These are phyloP conservation scores for Heliconius nattereri DNA, from an alignment of 1,140 invertebrate genomes.

Conservation along the genomic window DNA sequence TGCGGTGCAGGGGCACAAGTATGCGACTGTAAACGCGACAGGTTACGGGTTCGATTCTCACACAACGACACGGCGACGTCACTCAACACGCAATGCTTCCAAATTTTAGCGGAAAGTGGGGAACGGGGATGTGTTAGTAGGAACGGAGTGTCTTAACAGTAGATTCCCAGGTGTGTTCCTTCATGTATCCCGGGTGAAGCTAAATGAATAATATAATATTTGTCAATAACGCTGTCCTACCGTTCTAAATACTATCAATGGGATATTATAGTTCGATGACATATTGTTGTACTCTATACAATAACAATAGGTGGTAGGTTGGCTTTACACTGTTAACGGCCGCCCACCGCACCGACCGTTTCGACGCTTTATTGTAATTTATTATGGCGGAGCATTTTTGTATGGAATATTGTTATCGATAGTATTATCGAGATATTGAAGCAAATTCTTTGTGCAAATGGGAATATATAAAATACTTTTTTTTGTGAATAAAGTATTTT, in stretches of 20 bases:
- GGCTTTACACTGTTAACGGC: slow-evolving; percentile 12
- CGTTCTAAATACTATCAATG: background rate
- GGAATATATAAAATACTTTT: background rate
- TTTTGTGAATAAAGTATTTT: background rate
- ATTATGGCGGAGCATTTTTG: slow-evolving; percentile 19
- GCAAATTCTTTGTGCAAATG: background rate
- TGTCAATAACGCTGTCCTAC: background rate
- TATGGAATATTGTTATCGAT: background rate
- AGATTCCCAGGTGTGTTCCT: too few relatives aligned
- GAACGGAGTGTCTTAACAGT: too few relatives aligned
- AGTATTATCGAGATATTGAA: slow-evolving; percentile 13
- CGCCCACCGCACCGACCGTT: slow-evolving; percentile 34
- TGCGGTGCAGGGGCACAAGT: too few relatives aligned
- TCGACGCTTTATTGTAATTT: slow-evolving; percentile 38
- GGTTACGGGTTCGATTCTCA: too few relatives aligned
- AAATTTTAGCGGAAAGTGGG: too few relatives aligned
- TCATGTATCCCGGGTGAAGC: too few relatives aligned
- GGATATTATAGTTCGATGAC: background rate
- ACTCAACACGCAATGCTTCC: too few relatives aligned
- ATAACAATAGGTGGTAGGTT: background rate
- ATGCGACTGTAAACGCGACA: too few relatives aligned
- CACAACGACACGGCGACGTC: too few relatives aligned
- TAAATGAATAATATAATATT: background rate
- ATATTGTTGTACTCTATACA: background rate
- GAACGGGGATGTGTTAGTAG: too few relatives aligned